Evolutionary conservation across 2,888 invertebrate species (phyloP).

Genomic region (Drosophila antonietae): DNA sequence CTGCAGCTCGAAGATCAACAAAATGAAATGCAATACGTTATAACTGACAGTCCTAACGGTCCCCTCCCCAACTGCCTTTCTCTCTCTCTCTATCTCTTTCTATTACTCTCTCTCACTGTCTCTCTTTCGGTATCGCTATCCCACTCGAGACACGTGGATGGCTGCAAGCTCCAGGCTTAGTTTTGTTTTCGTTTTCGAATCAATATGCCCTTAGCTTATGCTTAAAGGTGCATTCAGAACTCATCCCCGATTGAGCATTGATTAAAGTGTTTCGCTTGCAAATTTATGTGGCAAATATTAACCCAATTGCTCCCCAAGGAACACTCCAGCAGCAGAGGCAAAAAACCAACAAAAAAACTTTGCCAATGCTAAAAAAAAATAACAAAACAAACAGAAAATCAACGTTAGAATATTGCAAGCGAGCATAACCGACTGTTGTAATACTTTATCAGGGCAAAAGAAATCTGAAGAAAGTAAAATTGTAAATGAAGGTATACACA

Average conservation of each 20-base stretch:
- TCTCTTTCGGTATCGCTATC: not conserved
- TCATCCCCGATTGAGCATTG: constrained; percentile 63
- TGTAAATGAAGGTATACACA: no score
- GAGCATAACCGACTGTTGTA: not conserved
- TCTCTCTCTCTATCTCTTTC: constrained; percentile 1
- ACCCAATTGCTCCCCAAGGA: constrained; percentile 77
- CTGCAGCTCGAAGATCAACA: constrained; percentile 51
- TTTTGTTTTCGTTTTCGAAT: constrained; percentile 35
- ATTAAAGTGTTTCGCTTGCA: constrained; percentile 76
- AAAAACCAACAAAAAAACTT: constrained; percentile 25
- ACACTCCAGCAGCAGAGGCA: constrained; percentile 52
- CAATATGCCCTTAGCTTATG: constrained; percentile 54
- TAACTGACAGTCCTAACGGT: constrained; percentile 50
- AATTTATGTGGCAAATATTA: constrained; percentile 78
- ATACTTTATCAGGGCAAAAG: not conserved
- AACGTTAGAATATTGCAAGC: constrained; percentile 3
- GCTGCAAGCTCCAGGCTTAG: constrained; percentile 9
- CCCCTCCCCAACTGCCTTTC: not conserved
- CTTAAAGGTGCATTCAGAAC: constrained; percentile 65
- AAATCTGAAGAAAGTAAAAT: no score
- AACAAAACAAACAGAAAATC: constrained; percentile 27
- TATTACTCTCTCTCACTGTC: constrained; percentile 5
- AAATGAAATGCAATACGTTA: constrained; percentile 77
- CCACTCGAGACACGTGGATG: constrained; percentile 33
- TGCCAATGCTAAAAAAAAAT: constrained; percentile 30